A percentile compares a stretch with the other conserved stretches of the same genome.
These are phyloP conservation scores for Pollenia griseotomentosa DNA, from an alignment of 2,888 invertebrate genomes.

Conservation along the genomic window DNA sequence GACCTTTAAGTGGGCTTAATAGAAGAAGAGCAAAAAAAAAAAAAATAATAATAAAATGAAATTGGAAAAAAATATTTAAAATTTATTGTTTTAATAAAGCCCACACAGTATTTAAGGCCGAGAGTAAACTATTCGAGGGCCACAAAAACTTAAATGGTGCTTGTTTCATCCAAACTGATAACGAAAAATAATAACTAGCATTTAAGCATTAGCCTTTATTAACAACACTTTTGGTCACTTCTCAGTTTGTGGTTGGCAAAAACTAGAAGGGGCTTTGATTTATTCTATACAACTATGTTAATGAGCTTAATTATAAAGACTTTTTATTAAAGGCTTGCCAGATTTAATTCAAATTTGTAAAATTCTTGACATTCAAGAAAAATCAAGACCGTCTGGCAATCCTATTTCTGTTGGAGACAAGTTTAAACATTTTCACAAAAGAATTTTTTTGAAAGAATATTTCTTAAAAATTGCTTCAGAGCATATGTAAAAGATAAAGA, in stretches of 20 bases:
- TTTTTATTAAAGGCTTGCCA: not conserved
- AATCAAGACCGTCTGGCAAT: no score
- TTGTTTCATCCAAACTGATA: constrained; percentile 44
- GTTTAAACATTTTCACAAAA: no score
- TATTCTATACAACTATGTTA: constrained; percentile 22
- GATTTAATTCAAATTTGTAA: not conserved
- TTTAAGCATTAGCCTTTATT: not conserved
- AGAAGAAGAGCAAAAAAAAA: constrained; percentile 1
- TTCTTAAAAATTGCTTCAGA: no score
- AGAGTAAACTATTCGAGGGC: constrained; percentile 8
- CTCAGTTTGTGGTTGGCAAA: not conserved
- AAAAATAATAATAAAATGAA: not conserved
- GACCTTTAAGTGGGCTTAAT: constrained; percentile 66
- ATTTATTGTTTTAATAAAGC: constrained; percentile 59
- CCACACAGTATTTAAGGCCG: constrained; percentile 13
- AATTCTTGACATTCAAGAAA: no score
- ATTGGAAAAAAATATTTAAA: not conserved
- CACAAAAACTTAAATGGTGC: constrained; percentile 4
- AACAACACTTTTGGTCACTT: constrained; percentile 3
- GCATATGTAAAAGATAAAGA: no score
- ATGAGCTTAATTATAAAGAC: not conserved
- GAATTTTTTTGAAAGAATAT: no score
- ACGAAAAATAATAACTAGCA: not conserved
- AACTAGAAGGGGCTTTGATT: constrained; percentile 21
- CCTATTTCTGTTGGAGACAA: no score